phyloP scores from a whole-genome alignment of 2,797 vertebrate genomes.

The Sphenodon punctatus region DNA sequence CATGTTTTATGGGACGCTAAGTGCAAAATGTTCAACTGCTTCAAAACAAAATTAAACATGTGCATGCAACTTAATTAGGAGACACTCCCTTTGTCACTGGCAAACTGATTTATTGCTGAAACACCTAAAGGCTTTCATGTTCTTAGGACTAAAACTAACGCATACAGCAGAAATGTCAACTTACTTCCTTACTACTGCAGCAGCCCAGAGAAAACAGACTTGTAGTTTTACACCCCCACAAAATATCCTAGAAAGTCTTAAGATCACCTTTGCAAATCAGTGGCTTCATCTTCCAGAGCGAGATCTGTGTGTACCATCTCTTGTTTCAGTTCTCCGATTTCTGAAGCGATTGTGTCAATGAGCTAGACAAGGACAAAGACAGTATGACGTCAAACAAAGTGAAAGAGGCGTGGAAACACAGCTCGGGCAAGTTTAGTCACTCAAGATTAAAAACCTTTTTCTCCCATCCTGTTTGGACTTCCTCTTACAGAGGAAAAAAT shows the following conservation, averaged over 20 bases:
- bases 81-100: conserved; percentile 34
- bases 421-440: conserved; percentile 49
- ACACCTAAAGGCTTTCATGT: not conserved
- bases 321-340: conserved; percentile 92
- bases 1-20: conserved; percentile 41
- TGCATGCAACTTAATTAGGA: not conserved
- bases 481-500: conserved; percentile 54
- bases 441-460: conserved; percentile 37
- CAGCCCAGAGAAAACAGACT: not conserved
- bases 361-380: conserved; percentile 82
- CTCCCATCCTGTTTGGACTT: conserved; percentile 62
- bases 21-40: conserved; percentile 41
- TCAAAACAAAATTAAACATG: conserved; percentile 32
- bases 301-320: conserved; percentile 89
- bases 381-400: conserved; percentile 72
- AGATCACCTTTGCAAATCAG: conserved; percentile 79
- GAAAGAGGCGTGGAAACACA: conserved; percentile 66
- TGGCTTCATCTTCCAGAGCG: conserved; percentile 73
- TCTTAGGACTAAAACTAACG: not conserved
- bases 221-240: not conserved
- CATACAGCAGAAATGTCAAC: not conserved
- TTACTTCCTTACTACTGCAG: not conserved
- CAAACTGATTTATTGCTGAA: not conserved
- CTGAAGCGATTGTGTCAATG: conserved; percentile 90
- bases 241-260: conserved; percentile 5